A percentile compares a stretch with the other conserved stretches of the same genome.
Evolutionary conservation across 2,888 invertebrate species (phyloP).

Genomic region (Cheilosia variabilis): DNA sequence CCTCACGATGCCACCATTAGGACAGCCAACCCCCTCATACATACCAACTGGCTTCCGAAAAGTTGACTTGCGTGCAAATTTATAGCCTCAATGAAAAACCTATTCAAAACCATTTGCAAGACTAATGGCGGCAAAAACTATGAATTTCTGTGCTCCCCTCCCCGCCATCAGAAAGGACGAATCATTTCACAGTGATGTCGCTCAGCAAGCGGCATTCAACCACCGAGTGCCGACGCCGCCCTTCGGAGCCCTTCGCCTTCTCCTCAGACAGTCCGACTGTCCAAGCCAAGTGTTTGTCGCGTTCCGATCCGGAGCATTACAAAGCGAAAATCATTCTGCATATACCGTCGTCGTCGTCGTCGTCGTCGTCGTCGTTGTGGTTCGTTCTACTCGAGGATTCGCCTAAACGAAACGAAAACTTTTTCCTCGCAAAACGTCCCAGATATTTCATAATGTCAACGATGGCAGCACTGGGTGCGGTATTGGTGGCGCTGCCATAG

Average conservation of each 20-base stretch:
- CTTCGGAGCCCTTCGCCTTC: conserved; percentile 18
- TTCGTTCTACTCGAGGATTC: not conserved
- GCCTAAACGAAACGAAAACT: conserved; percentile 45
- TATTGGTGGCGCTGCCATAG: conserved; percentile 33
- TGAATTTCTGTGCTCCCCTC: conserved; percentile 34
- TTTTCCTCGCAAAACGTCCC: conserved; percentile 66
- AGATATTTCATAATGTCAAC: conserved; percentile 76
- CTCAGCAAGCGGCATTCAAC: conserved; percentile 66
- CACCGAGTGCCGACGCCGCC: conserved; percentile 8
- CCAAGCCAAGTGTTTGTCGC: conserved; percentile 65
- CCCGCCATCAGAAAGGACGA: conserved; percentile 26
- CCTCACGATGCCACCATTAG: no score
- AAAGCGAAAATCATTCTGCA: conserved; percentile 57
- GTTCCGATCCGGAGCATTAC: conserved; percentile 56
- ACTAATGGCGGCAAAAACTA: conserved; percentile 65
- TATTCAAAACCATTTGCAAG: conserved; percentile 70
- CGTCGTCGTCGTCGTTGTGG: not conserved
- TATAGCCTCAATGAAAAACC: conserved; percentile 67
- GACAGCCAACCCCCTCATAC: not conserved
- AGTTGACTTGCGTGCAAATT: conserved; percentile 58
- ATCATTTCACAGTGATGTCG: conserved; percentile 69
- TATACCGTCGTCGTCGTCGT: conserved; percentile 41
- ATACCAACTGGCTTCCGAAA: conserved; percentile 9
- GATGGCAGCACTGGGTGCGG: conserved; percentile 22
- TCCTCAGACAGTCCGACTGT: conserved; percentile 47